Percentiles rank a stretch among this genome's conserved stretches.
Evolutionary conservation across 1,140 invertebrate genomes (phyloP).

Genomic region (Antheraea mylitta): DNA sequence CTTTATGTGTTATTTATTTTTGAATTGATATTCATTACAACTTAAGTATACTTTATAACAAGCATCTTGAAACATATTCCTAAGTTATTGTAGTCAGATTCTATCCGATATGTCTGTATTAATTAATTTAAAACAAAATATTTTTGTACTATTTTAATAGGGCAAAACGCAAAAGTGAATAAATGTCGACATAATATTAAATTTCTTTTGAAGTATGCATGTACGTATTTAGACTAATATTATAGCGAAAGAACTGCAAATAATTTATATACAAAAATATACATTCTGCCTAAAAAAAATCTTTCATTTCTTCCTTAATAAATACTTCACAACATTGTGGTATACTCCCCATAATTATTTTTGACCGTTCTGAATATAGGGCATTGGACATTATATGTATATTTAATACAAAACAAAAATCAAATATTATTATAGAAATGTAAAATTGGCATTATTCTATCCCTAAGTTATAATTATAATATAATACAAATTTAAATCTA

Average conservation of each 20-base stretch:
- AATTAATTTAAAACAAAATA: constrained; percentile 43
- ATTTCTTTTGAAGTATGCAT: constrained; percentile 45
- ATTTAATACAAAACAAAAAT: no score
- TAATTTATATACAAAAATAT: constrained; percentile 75
- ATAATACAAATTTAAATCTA: no score
- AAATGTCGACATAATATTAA: constrained; percentile 70
- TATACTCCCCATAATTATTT: no score
- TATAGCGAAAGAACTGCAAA: constrained; percentile 67
- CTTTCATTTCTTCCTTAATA: constrained; percentile 46
- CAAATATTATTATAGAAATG: no score
- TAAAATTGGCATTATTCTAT: no score
- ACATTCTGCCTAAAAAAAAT: constrained; percentile 58
- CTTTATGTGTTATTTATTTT: neutral
- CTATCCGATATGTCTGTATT: constrained; percentile 9
- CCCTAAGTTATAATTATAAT: no score
- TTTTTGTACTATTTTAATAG: constrained; percentile 63
- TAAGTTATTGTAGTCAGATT: constrained; percentile 30
- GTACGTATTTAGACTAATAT: constrained; percentile 50
- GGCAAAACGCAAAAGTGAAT: constrained; percentile 40
- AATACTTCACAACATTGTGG: no score
- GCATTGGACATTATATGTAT: no score
- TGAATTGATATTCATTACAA: neutral
- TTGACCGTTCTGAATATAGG: no score
- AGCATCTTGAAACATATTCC: neutral
- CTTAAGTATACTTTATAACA: neutral